Evolutionary conservation across 2,797 vertebrate species (phyloP).

Genomic region (Neostethus bicornis): DNA sequence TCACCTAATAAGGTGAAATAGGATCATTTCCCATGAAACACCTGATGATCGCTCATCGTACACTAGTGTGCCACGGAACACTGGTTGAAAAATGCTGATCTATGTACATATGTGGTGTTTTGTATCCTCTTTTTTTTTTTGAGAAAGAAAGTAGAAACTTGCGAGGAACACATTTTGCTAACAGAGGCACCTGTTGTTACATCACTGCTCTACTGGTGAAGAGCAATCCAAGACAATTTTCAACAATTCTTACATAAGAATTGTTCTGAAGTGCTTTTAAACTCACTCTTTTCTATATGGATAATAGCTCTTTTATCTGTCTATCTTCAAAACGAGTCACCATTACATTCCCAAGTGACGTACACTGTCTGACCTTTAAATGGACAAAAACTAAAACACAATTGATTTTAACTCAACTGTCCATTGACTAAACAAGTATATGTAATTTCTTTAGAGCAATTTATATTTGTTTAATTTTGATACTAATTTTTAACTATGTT

Average conservation of each 20-base stretch:
- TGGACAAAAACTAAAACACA: background rate
- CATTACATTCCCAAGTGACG: slow-evolving; percentile 12
- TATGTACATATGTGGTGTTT: too few species aligned
- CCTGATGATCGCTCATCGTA: too few species aligned
- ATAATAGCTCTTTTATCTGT: background rate
- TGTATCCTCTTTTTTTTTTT: background rate
- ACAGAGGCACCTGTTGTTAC: background rate
- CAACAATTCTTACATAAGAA: background rate
- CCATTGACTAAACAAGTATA: too few species aligned
- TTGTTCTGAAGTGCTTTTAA: background rate
- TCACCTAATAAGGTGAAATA: too few species aligned
- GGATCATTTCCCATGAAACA: too few species aligned
- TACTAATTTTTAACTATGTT: too few species aligned
- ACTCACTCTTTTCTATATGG: background rate
- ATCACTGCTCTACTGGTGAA: background rate
- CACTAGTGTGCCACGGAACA: too few species aligned
- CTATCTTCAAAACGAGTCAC: background rate
- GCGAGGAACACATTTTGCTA: background rate
- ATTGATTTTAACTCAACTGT: background rate
- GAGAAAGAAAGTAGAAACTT: background rate
- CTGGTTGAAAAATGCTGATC: too few species aligned
- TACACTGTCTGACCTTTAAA: background rate
- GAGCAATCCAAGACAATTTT: background rate
- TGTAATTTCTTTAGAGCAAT: too few species aligned
- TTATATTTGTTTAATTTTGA: too few species aligned